These are phyloP conservation scores for Pipistrellus kuhlii DNA, from an alignment of 2,797 vertebrate genomes.

Conservation along the genomic window DNA sequence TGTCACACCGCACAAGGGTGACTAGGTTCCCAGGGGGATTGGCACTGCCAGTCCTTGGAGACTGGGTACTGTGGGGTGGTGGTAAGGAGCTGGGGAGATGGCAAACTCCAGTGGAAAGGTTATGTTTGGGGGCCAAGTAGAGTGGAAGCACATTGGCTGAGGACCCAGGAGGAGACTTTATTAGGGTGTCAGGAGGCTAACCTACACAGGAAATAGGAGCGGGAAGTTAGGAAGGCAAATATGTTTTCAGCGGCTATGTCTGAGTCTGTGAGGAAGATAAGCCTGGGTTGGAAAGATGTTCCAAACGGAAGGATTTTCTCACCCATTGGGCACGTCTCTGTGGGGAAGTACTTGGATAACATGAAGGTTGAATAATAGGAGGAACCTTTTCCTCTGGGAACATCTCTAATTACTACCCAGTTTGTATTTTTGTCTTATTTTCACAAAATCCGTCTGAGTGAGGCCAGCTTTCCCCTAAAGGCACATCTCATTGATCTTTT, in stretches of 20 bases:
- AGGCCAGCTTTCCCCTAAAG: not conserved
- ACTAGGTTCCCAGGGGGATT: not conserved
- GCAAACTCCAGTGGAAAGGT: not conserved
- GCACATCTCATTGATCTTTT: slow-evolving; percentile 35
- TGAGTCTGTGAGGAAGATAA: not conserved
- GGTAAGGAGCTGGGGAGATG: not conserved
- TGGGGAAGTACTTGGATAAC: not conserved
- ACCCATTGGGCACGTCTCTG: not conserved
- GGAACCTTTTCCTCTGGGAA: slow-evolving; percentile 19
- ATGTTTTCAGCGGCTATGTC: not conserved
- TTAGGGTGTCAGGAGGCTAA: not conserved
- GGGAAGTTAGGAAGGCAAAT: fast-evolving
- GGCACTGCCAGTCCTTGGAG: not conserved
- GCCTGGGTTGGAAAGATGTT: not conserved
- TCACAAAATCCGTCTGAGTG: not conserved
- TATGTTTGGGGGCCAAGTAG: not conserved
- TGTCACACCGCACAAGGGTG: not conserved
- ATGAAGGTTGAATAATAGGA: not conserved
- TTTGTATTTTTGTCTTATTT: slow-evolving; percentile 58
- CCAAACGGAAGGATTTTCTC: not conserved
- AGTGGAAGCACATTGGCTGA: not conserved
- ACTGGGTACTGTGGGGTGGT: not conserved
- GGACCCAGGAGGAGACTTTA: not conserved
- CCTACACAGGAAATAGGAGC: fast-evolving
- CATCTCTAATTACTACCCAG: slow-evolving; percentile 35